Conservation (phyloP, 2,797 vertebrate species). For the Lithobates pipiens region DNA sequence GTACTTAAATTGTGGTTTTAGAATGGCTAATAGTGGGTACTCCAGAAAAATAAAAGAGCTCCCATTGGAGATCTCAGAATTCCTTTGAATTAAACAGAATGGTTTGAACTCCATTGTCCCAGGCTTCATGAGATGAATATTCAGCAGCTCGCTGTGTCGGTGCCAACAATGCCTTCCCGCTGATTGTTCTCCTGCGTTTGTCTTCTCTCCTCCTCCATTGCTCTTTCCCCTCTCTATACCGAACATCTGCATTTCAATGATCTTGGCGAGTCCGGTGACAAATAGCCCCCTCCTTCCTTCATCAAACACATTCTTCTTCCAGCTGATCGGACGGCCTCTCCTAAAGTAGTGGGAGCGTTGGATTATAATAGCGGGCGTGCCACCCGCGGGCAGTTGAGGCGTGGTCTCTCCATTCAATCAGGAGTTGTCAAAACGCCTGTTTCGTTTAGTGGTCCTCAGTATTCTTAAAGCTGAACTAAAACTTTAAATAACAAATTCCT, state of each 20-base stretch:
- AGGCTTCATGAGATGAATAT: slow-evolving; percentile 67
- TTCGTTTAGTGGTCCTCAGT: too few relatives aligned
- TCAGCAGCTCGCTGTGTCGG: slow-evolving; percentile 62
- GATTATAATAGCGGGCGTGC: slow-evolving; percentile 12
- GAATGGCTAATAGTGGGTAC: too few relatives aligned
- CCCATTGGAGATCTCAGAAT: too few relatives aligned
- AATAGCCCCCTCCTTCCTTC: slow-evolving; percentile 59
- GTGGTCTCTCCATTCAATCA: not conserved
- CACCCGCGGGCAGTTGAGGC: not conserved
- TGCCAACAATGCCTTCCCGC: slow-evolving; percentile 66
- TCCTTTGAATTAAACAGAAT: too few relatives aligned
- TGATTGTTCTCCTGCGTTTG: slow-evolving; percentile 61
- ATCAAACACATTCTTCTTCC: slow-evolving; percentile 65
- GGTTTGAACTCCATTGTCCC: too few relatives aligned
- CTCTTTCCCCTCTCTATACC: slow-evolving; percentile 54
- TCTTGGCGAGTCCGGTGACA: slow-evolving; percentile 53
- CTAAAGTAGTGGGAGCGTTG: slow-evolving; percentile 51
- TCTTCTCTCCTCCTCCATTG: slow-evolving; percentile 8
- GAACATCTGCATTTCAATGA: slow-evolving; percentile 61
- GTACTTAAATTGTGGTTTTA: too few relatives aligned
- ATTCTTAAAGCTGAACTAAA: too few relatives aligned
- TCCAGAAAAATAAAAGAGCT: too few relatives aligned
- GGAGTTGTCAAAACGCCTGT: not conserved
- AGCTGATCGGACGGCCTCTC: slow-evolving; percentile 62
- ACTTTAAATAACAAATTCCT: too few relatives aligned